Evolutionary conservation across 2,888 invertebrate genomes (phyloP).

Genomic region (Epistrophe eligans): DNA sequence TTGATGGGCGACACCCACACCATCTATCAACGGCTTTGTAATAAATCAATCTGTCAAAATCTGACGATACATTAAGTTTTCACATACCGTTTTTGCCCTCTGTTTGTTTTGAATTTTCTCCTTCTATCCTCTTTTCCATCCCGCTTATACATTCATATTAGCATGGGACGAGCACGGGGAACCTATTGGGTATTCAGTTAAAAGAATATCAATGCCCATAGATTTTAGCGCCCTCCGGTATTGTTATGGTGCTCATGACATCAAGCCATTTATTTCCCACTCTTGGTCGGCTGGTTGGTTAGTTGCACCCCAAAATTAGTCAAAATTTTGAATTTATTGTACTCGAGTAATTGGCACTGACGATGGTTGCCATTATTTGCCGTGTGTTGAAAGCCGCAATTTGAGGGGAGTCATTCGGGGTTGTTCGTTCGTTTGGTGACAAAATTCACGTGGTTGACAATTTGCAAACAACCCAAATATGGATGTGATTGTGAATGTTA

Average conservation of each 20-base stretch:
- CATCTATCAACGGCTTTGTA: slow-evolving; percentile 65
- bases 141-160: background rate
- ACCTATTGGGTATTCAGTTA: slow-evolving; percentile 20
- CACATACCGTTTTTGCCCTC: slow-evolving; percentile 45
- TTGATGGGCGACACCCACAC: slow-evolving; percentile 60
- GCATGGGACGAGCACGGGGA: background rate
- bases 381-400: slow-evolving; percentile 49
- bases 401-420: slow-evolving; percentile 1
- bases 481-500: slow-evolving; percentile 7
- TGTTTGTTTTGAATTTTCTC: slow-evolving; percentile 17
- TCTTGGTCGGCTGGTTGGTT: slow-evolving; percentile 46
- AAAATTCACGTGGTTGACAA: slow-evolving; percentile 41
- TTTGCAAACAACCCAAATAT: slow-evolving; percentile 43
- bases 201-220: slow-evolving; percentile 29
- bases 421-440: slow-evolving; percentile 28
- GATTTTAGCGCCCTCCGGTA: slow-evolving; percentile 19
- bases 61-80: slow-evolving; percentile 67
- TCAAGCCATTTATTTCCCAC: slow-evolving; percentile 64
- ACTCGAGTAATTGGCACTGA: slow-evolving; percentile 54
- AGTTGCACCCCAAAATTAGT: slow-evolving; percentile 66
- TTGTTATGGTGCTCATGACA: slow-evolving; percentile 34
- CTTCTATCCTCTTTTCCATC: background rate
- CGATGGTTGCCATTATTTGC: slow-evolving; percentile 32
- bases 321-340: slow-evolving; percentile 65
- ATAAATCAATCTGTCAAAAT: slow-evolving; percentile 74